Evolutionary conservation across 2,113 vertebrate species (phyloP).

Genomic region (Cricetomys ansorgei): DNA sequence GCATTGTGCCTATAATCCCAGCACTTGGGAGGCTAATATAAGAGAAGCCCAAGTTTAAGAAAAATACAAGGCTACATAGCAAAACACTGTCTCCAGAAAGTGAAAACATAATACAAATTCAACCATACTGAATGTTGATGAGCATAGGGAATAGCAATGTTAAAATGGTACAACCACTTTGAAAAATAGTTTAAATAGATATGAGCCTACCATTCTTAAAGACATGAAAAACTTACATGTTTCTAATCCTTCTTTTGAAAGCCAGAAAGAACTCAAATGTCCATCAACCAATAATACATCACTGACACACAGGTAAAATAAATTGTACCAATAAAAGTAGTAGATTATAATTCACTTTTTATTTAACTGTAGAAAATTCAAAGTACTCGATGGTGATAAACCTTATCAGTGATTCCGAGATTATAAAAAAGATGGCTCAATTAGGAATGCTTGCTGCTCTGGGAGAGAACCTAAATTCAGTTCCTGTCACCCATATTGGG

Average conservation of each 20-base stretch:
- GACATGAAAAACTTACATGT: neutral
- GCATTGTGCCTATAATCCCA: neutral
- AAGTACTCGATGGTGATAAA: neutral
- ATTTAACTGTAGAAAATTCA: neutral
- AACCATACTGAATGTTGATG: neutral
- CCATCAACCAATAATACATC: neutral
- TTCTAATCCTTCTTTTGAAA: conserved; percentile 35
- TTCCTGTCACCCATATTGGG: neutral
- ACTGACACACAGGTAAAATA: neutral
- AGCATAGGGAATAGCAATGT: neutral
- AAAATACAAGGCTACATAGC: neutral
- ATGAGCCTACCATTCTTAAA: neutral
- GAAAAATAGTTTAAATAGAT: neutral
- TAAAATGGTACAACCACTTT: neutral
- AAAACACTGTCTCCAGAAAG: neutral
- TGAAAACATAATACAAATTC: neutral
- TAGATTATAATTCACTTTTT: neutral
- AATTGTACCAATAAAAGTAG: conserved; percentile 16
- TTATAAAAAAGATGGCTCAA: neutral
- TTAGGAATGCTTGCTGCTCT: neutral
- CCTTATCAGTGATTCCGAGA: neutral
- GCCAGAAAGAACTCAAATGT: neutral
- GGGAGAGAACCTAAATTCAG: neutral
- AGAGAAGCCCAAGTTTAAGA: neutral
- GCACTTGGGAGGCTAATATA: neutral